Evolutionary conservation across 2,888 invertebrate genomes (phyloP).

Genomic region (Strigamia crassipes): DNA sequence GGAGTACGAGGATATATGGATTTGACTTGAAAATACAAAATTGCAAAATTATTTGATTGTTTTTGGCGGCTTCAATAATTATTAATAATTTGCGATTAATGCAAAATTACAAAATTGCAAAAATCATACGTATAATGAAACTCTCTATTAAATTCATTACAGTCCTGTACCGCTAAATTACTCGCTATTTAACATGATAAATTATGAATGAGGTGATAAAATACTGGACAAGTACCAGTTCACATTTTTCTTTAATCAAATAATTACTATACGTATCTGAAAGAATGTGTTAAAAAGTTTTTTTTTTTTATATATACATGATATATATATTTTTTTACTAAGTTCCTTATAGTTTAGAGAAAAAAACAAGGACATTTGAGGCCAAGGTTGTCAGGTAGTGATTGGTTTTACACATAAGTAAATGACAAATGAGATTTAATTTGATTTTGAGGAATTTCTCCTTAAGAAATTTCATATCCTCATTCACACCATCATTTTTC

Average conservation of each 20-base stretch:
- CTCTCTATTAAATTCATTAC: no score
- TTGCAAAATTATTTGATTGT: no score
- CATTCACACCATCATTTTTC: background rate
- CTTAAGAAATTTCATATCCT: background rate
- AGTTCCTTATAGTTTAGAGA: background rate
- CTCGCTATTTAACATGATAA: no score
- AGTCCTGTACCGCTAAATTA: no score
- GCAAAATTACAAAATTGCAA: no score
- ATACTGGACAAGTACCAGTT: background rate
- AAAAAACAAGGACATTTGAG: slow-evolving; percentile 5
- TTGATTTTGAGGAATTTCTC: background rate
- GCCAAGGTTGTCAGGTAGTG: slow-evolving; percentile 27
- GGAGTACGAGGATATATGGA: no score
- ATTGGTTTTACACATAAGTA: slow-evolving; percentile 12
- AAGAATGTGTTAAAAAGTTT: background rate
- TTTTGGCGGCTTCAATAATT: no score
- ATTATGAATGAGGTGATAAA: background rate
- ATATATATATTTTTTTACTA: background rate
- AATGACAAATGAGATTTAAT: background rate
- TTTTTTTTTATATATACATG: background rate
- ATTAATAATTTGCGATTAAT: no score
- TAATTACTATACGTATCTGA: background rate
- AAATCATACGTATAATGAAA: no score
- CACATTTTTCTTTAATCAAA: background rate
- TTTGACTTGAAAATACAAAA: no score